These are phyloP conservation scores for Lichenostomus cassidix DNA, from an alignment of 2,113 vertebrate species.

Conservation along the genomic window DNA sequence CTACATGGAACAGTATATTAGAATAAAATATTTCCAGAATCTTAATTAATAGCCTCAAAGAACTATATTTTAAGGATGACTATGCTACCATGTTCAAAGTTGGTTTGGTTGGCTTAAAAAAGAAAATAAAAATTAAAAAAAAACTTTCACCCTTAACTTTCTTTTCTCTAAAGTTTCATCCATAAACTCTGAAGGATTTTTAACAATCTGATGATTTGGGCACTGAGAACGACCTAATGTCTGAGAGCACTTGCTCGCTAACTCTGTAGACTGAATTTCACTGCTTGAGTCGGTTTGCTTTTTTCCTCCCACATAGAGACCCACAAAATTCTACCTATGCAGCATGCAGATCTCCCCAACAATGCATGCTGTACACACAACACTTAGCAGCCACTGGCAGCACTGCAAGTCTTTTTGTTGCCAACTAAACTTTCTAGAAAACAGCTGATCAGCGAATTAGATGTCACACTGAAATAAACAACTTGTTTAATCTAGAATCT, in stretches of 20 bases:
- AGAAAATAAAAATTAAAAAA: background rate
- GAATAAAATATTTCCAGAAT: background rate
- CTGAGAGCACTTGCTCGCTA: background rate
- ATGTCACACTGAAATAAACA: background rate
- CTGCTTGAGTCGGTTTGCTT: background rate
- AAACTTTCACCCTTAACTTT: background rate
- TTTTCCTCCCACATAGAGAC: background rate
- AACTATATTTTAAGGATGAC: background rate
- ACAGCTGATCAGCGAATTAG: background rate
- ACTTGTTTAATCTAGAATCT: background rate
- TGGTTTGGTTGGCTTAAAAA: background rate
- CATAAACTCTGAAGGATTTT: background rate
- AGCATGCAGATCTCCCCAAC: background rate
- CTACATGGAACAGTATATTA: background rate
- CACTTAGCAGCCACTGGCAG: background rate
- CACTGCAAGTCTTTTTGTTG: background rate
- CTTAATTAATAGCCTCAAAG: background rate
- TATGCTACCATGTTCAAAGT: background rate
- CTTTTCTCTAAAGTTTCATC: background rate
- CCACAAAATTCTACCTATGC: background rate
- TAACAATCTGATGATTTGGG: background rate
- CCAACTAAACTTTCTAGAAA: background rate
- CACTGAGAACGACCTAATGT: background rate
- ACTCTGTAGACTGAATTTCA: background rate
- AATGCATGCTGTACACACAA: background rate